Evolutionary conservation across 23 tunicate species (phyloP).

Genomic region (Ascidia mentula): DNA sequence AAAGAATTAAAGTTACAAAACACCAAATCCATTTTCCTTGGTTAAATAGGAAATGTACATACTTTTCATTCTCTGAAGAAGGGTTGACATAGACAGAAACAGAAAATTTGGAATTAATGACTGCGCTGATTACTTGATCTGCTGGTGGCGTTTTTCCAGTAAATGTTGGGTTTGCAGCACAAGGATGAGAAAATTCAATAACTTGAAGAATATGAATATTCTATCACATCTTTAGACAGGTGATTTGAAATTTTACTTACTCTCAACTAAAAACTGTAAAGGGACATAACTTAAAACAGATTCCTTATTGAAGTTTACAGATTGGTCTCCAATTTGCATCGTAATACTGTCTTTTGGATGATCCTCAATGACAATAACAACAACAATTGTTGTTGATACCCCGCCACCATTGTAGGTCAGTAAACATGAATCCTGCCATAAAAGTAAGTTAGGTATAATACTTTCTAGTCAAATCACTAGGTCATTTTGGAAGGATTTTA

Average conservation of each 20-base stretch:
- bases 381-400: constrained; percentile 30
- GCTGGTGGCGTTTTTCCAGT: constrained; percentile 42
- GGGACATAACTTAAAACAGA: constrained; percentile 24
- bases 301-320: not conserved
- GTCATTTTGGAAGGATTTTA: no score
- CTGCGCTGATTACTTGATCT: constrained; percentile 31
- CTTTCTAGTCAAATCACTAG: no score
- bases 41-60: no score
- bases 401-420: constrained; percentile 85
- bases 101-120: constrained; percentile 9
- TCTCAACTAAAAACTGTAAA: constrained; percentile 28
- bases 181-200: constrained; percentile 6
- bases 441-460: no score
- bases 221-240: not conserved
- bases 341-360: constrained; percentile 12
- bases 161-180: constrained; percentile 43
- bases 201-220: not conserved
- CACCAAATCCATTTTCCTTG: no score
- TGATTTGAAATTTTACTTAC: constrained; percentile 15
- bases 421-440: constrained; percentile 29
- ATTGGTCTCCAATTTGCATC: not conserved
- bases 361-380: constrained; percentile 72
- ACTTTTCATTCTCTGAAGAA: not conserved
- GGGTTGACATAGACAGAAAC: constrained; percentile 23
- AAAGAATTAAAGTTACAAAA: no score